Percentiles rank a stretch among this genome's conserved stretches.
phyloP scores from a whole-genome alignment of 2,113 vertebrate genomes.

The Eclectus roratus region DNA sequence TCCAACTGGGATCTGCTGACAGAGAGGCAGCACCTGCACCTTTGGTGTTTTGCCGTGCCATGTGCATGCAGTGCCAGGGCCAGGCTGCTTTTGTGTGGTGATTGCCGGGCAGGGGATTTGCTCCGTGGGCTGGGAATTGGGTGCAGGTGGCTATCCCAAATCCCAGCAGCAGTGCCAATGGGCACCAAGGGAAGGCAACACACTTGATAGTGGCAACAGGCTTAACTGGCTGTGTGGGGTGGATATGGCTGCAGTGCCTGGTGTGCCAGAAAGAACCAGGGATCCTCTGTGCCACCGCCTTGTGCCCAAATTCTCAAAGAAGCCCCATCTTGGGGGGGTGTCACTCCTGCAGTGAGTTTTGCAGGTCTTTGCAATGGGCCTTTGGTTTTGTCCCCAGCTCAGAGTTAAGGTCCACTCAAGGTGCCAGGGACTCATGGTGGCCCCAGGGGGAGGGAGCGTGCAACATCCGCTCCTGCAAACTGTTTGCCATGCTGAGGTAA shows the following conservation, averaged over 20 bases:
- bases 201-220: neutral
- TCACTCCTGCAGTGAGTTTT: neutral
- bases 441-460: neutral
- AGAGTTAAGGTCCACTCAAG: neutral
- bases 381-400: neutral
- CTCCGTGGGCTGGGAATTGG: neutral
- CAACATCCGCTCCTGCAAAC: conserved; percentile 57
- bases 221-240: no score
- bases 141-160: neutral
- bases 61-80: neutral
- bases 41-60: neutral
- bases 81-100: neutral
- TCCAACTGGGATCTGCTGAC: neutral
- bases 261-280: neutral
- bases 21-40: neutral
- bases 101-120: neutral
- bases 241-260: neutral
- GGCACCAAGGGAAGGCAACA: neutral
- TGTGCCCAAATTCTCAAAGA: neutral
- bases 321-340: neutral
- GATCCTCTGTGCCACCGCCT: fast-evolving
- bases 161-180: neutral
- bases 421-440: neutral
- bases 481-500: conserved; percentile 9
- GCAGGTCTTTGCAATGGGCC: neutral